These are phyloP conservation scores for Parnassius smintheus DNA, from an alignment of 2,888 invertebrate species.

Conservation along the genomic window DNA sequence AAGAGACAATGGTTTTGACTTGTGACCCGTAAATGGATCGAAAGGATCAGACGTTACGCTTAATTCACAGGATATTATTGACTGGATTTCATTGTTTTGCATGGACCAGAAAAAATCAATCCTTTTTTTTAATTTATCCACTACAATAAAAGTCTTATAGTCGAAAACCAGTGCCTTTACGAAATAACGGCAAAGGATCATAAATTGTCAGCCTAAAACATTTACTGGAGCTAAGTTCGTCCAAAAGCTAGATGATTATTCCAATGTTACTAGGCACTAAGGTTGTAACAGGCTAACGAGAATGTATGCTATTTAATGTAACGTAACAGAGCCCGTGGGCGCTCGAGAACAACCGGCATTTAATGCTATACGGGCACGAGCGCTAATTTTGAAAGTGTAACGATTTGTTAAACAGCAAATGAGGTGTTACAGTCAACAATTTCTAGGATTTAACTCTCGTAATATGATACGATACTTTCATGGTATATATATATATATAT, in stretches of 20 bases:
- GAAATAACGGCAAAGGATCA: background rate
- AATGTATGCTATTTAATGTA: constrained; percentile 21
- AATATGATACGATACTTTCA: no score
- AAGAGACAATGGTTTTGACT: no score
- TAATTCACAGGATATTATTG: no score
- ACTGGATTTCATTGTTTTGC: no score
- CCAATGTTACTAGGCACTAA: constrained; percentile 10
- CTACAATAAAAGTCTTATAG: no score
- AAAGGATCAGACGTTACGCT: no score
- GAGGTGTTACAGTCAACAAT: constrained; percentile 8
- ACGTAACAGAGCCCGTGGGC: constrained; percentile 21
- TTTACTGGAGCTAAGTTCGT: constrained; percentile 1
- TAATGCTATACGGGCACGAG: constrained; percentile 16
- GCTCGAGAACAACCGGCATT: constrained; percentile 15
- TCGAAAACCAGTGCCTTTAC: no score
- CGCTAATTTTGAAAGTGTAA: constrained; percentile 27
- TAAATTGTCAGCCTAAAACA: background rate
- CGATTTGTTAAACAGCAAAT: constrained; percentile 24
- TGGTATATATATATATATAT: no score
- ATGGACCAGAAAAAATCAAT: no score
- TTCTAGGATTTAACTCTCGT: background rate
- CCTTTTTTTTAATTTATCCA: no score
- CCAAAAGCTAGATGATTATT: constrained; percentile 15
- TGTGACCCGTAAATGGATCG: no score
- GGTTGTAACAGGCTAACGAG: constrained; percentile 12